A percentile compares a stretch with the other conserved stretches of the same genome.
These are phyloP conservation scores for Hemibagrus guttatus DNA, from an alignment of 2,797 vertebrate genomes.

Conservation along the genomic window DNA sequence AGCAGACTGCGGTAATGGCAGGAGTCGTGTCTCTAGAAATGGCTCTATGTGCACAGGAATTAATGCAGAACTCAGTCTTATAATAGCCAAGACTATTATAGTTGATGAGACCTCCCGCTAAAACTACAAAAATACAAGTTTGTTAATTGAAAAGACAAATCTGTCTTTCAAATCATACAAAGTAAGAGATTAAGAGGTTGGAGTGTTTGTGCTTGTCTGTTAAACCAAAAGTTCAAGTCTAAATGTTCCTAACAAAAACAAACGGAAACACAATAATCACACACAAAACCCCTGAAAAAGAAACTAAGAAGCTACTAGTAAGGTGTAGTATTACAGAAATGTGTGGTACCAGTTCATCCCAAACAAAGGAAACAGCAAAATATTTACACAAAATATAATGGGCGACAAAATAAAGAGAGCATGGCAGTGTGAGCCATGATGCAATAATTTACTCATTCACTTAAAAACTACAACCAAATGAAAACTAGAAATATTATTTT, in stretches of 20 bases:
- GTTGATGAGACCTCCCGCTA: neutral
- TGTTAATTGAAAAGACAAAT: neutral
- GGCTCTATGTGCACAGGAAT: conserved; percentile 23
- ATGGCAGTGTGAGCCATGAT: neutral
- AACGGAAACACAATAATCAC: neutral
- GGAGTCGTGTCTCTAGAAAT: conserved; percentile 28
- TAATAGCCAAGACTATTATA: neutral
- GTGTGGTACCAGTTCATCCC: neutral
- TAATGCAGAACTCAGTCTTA: conserved; percentile 30
- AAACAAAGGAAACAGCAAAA: neutral
- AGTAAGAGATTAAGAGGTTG: neutral
- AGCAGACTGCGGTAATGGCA: conserved; percentile 16
- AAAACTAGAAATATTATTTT: neutral
- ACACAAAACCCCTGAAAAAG: neutral
- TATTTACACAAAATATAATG: neutral
- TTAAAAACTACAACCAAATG: neutral
- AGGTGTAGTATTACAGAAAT: neutral
- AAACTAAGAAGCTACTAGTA: neutral
- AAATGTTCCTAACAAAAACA: neutral
- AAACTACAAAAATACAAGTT: neutral
- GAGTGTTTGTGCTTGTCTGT: no score
- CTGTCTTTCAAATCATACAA: no score
- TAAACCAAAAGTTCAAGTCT: neutral
- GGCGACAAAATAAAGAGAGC: neutral
- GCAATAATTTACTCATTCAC: neutral